Percentiles rank a stretch among this genome's conserved stretches.
Conservation (phyloP, 2,797 vertebrate genomes). For the Triplophysa bombifrons region DNA sequence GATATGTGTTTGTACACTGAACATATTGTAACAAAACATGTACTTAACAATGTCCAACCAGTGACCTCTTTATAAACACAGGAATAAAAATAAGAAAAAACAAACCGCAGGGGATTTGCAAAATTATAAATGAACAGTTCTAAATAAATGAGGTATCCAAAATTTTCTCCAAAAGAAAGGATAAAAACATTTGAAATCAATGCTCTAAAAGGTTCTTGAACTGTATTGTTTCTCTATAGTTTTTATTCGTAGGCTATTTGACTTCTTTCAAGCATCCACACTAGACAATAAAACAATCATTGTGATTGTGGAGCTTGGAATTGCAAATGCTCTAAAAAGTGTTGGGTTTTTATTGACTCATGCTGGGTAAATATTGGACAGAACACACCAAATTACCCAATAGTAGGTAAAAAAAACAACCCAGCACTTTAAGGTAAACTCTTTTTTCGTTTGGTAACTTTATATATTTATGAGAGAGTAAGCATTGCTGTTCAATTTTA, state of each 20-base stretch:
- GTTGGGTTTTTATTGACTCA: too few relatives aligned
- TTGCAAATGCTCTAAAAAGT: too few relatives aligned
- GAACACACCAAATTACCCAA: too few relatives aligned
- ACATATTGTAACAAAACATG: constrained; percentile 1
- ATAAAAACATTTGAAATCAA: too few relatives aligned
- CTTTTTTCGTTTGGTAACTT: not conserved
- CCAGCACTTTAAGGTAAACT: not conserved
- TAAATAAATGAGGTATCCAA: not conserved
- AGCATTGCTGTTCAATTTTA: not conserved
- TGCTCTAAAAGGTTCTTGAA: too few relatives aligned
- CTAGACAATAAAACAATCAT: not conserved
- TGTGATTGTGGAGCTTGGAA: not conserved
- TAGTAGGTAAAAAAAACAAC: too few relatives aligned
- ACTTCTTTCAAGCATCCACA: not conserved
- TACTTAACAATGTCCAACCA: not conserved
- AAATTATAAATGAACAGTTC: not conserved
- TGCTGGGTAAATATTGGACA: too few relatives aligned
- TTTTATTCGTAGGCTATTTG: not conserved
- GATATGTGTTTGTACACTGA: not conserved
- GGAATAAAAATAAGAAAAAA: not conserved
- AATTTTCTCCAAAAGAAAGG: too few relatives aligned
- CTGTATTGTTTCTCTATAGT: too few relatives aligned
- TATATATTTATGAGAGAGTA: not conserved
- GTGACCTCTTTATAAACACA: not conserved
- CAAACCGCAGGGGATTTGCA: not conserved